Evolutionary conservation across 30 jellyfish, hydroid and myxozoan genomes (phyloP), one percentile per base, ranked within the genome.

Genomic region (Hydra vulgaris): DNA sequence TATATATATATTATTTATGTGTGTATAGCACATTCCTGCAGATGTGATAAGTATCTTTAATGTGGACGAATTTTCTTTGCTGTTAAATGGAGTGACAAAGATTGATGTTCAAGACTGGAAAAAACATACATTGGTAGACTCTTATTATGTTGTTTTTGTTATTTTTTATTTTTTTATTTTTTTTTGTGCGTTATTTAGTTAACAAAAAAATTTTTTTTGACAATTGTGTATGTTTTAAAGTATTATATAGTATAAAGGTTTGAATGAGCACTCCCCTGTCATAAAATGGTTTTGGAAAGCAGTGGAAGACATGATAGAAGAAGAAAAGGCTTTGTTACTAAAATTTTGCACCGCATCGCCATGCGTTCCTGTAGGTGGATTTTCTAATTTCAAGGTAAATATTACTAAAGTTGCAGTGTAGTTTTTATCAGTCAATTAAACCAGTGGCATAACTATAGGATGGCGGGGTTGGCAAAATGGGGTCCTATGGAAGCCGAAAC

Each of bases 281-380:
- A 81, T 89, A 27, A 25, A 17, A n/a, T 89, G 97, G 97, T 89
- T 89, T 72, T 89, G 97, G 97, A 80, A 67, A 61, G 75, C 86
- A 21, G 89, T 89, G 17, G 81, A 82, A 25, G 25, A 77, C 27
- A 70, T 89, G 52, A 84, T 80, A 81, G 86, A 85, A 21, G 95
- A 89, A 76, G 97, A 89, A 73, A 89, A 89, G 75, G 89, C 97
- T 3, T 74, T 89, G 66, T 75, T 89, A 74, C 77, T 89, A 20
- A 80, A 85, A 53, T 89, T 89, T 73, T 67, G 84, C 0, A 84
- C 97, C 18, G 97, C 95, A 16, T 78, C 97, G 21, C 97, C 97
- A 22, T 89, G 95, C 78, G 93, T 89, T 0, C 97, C 97, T 21
- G 21, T 83, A n/a, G 97, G 97, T 22, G 97, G 97, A 54, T 89